Evolutionary conservation across 2,888 invertebrate species (phyloP).

Genomic region (Spialia ferax): DNA sequence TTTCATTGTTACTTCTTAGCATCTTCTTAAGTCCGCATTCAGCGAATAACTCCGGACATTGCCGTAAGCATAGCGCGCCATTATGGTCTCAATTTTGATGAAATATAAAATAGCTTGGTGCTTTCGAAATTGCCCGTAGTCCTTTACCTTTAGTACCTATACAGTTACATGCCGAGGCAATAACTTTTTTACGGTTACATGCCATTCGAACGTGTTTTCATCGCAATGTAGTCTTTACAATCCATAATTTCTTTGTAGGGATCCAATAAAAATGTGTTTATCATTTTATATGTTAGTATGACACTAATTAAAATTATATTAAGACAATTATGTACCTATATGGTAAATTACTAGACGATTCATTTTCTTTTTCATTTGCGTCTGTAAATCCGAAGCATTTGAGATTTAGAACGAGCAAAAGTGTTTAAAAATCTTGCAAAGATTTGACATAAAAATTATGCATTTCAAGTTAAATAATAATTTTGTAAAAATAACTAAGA

Average conservation of each 20-base stretch:
- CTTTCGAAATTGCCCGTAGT: not conserved
- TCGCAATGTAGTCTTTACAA: slow-evolving; percentile 1
- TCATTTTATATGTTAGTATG: too few species aligned
- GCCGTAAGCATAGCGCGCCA: slow-evolving; percentile 26
- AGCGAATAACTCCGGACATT: slow-evolving; percentile 15
- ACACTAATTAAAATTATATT: too few species aligned
- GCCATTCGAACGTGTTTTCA: not conserved
- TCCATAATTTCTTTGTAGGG: not conserved
- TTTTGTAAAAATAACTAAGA: not conserved
- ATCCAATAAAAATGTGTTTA: too few species aligned
- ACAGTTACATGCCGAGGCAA: not conserved
- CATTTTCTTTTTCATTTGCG: too few species aligned
- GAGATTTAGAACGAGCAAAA: too few species aligned
- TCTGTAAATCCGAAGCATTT: too few species aligned
- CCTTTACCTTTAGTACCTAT: slow-evolving; percentile 3
- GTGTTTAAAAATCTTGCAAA: too few species aligned
- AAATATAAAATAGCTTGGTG: slow-evolving; percentile 5
- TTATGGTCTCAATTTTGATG: slow-evolving; percentile 11
- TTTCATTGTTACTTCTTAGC: not conserved
- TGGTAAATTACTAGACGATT: too few species aligned
- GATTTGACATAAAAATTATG: too few species aligned
- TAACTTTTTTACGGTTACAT: slow-evolving; percentile 7
- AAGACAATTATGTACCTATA: too few species aligned
- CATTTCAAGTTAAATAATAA: not conserved
- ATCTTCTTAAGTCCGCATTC: slow-evolving; percentile 3